Evolutionary conservation across 1,140 invertebrate species (phyloP).

Genomic region (Reticulitermes speratus): DNA sequence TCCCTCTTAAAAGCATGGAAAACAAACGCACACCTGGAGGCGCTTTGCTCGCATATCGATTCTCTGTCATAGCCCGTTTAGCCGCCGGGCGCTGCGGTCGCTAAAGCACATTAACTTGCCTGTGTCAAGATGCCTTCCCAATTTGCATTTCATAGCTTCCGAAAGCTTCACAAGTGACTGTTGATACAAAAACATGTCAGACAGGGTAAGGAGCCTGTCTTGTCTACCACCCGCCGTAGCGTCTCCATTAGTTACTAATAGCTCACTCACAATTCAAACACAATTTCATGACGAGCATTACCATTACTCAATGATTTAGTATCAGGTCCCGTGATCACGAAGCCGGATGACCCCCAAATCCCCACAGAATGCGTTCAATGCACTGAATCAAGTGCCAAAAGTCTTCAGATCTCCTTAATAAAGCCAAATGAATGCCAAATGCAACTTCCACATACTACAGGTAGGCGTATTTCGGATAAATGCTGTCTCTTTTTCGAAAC

Average conservation of each 20-base stretch:
- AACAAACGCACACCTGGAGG: neutral
- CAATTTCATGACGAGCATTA: neutral
- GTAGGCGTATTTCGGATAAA: no score
- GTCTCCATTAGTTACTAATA: neutral
- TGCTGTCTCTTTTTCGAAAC: no score
- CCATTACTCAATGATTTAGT: neutral
- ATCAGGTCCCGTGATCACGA: no score
- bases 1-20: neutral
- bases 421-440: no score
- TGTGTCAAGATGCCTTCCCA: neutral
- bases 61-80: neutral
- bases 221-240: neutral
- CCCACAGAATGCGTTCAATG: no score
- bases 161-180: neutral
- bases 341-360: no score
- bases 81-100: neutral
- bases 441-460: no score
- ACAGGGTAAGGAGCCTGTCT: neutral
- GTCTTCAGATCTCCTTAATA: no score
- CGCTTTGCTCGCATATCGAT: neutral
- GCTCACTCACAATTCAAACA: neutral
- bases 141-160: conserved; percentile 15
- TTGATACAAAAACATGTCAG: conserved; percentile 11
- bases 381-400: no score
- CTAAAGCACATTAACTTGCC: neutral